Conservation (phyloP, 2,113 vertebrate species). For the Alces alces region DNA sequence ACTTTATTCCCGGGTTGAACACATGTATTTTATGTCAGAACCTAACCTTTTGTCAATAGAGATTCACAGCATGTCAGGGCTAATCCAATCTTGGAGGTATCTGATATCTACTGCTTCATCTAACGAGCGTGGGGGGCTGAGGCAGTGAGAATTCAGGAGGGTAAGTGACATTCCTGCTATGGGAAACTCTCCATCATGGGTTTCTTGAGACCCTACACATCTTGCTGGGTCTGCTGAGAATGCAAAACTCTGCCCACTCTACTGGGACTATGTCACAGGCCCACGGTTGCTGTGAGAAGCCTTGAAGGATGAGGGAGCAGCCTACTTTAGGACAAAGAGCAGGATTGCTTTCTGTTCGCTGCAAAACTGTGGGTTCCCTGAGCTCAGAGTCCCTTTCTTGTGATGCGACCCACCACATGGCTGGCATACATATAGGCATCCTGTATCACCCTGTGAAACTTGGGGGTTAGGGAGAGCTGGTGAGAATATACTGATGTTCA, state of each 20-base stretch:
- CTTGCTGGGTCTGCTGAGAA: neutral
- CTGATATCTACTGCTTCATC: neutral
- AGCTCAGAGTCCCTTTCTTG: neutral
- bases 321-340: neutral
- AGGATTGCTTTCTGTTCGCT: neutral
- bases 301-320: neutral
- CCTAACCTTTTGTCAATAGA: neutral
- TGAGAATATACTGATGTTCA: neutral
- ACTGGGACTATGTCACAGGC: neutral
- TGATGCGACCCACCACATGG: rapidly evolving
- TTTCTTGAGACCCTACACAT: neutral
- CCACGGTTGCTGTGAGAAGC: neutral
- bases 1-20: neutral
- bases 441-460: neutral
- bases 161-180: neutral
- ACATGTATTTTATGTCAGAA: neutral
- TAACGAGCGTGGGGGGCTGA: neutral
- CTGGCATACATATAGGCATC: neutral
- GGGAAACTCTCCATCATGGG: too few species aligned
- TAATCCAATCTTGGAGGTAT: neutral
- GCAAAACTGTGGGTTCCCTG: neutral
- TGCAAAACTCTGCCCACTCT: neutral
- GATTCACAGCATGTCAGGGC: neutral
- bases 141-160: too few species aligned
- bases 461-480: neutral